Conservation (phyloP, 2,888 invertebrate genomes). For the Agrotis ipsilon region DNA sequence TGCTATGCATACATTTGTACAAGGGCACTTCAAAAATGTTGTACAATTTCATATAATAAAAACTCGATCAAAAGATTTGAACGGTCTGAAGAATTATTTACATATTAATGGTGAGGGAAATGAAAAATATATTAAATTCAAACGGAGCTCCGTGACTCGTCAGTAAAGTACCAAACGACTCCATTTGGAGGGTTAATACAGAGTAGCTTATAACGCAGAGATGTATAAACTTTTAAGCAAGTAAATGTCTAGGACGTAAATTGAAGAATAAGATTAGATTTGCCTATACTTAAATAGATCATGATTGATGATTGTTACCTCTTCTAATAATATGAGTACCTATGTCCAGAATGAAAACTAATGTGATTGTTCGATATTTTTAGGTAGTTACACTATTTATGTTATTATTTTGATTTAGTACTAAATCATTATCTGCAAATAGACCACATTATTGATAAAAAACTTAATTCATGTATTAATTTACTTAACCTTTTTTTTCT, state of each 20-base stretch:
- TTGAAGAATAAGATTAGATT: neutral
- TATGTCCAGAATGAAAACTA: too few species aligned
- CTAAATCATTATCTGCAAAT: too few species aligned
- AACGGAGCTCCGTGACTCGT: slow-evolving; percentile 90
- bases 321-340: too few species aligned
- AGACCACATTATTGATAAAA: too few species aligned
- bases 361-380: too few species aligned
- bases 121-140: slow-evolving; percentile 91
- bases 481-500: too few species aligned
- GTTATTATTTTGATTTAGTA: too few species aligned
- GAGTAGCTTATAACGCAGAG: slow-evolving; percentile 75
- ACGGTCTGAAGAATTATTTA: slow-evolving; percentile 83
- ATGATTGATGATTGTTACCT: too few species aligned
- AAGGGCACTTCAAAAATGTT: slow-evolving; percentile 45
- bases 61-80: slow-evolving; percentile 72
- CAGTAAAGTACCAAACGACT: slow-evolving; percentile 90
- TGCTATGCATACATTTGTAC: slow-evolving; percentile 45
- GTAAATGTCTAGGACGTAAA: neutral
- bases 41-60: slow-evolving; percentile 55
- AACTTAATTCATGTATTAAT: too few species aligned
- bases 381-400: too few species aligned
- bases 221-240: slow-evolving; percentile 1
- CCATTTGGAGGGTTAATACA: slow-evolving; percentile 86
- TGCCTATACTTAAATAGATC: too few species aligned
- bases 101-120: slow-evolving; percentile 90